Evolutionary conservation across 2,888 invertebrate species (phyloP), one percentile per base, ranked within the genome.

Genomic region (Limnephilus auricula): DNA sequence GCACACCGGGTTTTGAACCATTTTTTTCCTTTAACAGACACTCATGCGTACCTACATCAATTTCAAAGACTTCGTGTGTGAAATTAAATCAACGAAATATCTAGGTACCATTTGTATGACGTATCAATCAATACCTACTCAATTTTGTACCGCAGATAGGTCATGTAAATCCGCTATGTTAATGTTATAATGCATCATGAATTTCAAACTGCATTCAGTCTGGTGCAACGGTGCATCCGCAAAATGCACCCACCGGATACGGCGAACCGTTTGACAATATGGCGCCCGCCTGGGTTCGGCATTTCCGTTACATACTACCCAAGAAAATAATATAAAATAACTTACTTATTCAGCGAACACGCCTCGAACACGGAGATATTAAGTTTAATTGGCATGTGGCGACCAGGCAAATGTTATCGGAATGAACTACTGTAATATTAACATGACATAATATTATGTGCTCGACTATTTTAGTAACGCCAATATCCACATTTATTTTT

Each of bases 251-350:
- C 40, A 85, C 85, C 85, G 85, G 85, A 85, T 45, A 40, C 40
- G 85, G 45, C 85, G 30, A 40, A 45, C 85, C 40, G 85, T 85
- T 40, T 45, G 45, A 85, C 45, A 85, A 85, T 45, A 85, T 85
- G 85, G 85, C 85, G 85, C 85, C 85, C 40, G 85, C n/a, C 85
- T 85, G 85, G 85, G 45, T 15, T 85, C 85, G 40, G 13, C 85
- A 40, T 85, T 85, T 85, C 85, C 85, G 85, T 85, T 85, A 13
- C 13, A 9, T 25, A 82, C 85, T 37, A 82, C 85, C 34, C 40
- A 30, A 34, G 34, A 34, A 85, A 85, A 65, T 65, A 37, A 40
- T n/a, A 85, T n/a, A 85, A 31, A 32, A 82, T 34, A 82, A 32
- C 10, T 18, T 82, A 31, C 9, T 15, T 82, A 32, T 34, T 34